Conservation (phyloP, 2,888 invertebrate genomes). For the Andrena trimmerana region DNA sequence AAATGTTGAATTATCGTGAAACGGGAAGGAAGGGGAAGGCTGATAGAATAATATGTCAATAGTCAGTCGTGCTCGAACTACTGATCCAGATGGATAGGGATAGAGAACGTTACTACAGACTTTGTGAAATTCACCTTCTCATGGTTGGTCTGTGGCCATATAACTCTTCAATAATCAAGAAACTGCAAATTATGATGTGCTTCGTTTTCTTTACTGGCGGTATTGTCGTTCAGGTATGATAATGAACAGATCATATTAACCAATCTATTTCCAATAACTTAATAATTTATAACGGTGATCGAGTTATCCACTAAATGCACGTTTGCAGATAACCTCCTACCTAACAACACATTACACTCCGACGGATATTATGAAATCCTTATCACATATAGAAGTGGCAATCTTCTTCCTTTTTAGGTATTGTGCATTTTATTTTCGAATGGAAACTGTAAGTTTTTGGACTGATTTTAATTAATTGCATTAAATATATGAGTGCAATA, state of each 20-base stretch:
- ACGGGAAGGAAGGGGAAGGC: too few species aligned
- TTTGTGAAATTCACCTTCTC: not conserved
- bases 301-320: not conserved
- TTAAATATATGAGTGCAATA: not conserved
- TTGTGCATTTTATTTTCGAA: not conserved
- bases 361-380: not conserved
- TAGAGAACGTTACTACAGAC: not conserved
- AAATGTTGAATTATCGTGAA: too few species aligned
- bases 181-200: not conserved
- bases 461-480: not conserved
- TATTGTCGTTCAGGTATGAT: not conserved
- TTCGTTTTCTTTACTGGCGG: not conserved
- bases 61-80: not conserved
- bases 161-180: not conserved
- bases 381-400: not conserved
- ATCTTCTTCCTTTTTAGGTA: not conserved
- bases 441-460: not conserved
- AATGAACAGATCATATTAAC: not conserved
- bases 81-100: slow-evolving; percentile 8
- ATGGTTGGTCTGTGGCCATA: slow-evolving; percentile 28
- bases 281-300: too few species aligned
- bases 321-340: not conserved
- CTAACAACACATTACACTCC: not conserved
- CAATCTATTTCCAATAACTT: not conserved
- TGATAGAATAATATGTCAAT: too few species aligned